Evolutionary conservation across 2,797 vertebrate genomes (phyloP), one percentile per base, ranked within the genome.

Genomic region (Delichon dasypus): DNA sequence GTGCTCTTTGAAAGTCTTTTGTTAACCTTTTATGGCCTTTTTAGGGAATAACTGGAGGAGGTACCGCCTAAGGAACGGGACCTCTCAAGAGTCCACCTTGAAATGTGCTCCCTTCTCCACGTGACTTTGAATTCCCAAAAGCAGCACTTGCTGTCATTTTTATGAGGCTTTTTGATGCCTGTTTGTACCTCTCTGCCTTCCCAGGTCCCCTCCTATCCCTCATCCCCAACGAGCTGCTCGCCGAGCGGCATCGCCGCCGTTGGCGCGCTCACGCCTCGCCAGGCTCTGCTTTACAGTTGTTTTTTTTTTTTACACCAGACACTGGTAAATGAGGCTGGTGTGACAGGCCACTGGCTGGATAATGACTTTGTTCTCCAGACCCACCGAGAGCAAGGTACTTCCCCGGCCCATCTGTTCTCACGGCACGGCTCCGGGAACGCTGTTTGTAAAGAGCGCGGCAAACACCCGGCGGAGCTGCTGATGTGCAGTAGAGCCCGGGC

Each of bases 401-500:
- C 27, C 89, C 88, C 45, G 47, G 83, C 61, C 94, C 91, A 96
- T 94, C 95, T 96, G 89, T 60, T 95, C 40, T 94, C 82, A 23
- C 30, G 1, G 89, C 89, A 42, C 1, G 23, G 78, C 85, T 87
- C 72, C 1, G 1, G 57, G 68, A 91, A 15, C 0, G 44, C 61
- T 45, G 51, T 3, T 62, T 32, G 66, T 11, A 29, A 36, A 40
- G 66, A 68, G 70, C 79, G 55, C 67, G 4, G 88, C 60, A 0
- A 88, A 68, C 40, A 4, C 87, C 90, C 19, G 0, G 32, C 5
- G 0, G 83, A 88, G 11, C 4, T 47, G 3, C 60, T 79, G 90
- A 9, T 85, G 90, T 64, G 80, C 74, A 71, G 5, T 0, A 78
- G 44, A 92, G 17, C 88, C 70, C 1, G 1, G 62, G 11, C 7